These are phyloP conservation scores for Brenthis ino DNA, from an alignment of 2,888 invertebrate genomes.

Conservation along the genomic window DNA sequence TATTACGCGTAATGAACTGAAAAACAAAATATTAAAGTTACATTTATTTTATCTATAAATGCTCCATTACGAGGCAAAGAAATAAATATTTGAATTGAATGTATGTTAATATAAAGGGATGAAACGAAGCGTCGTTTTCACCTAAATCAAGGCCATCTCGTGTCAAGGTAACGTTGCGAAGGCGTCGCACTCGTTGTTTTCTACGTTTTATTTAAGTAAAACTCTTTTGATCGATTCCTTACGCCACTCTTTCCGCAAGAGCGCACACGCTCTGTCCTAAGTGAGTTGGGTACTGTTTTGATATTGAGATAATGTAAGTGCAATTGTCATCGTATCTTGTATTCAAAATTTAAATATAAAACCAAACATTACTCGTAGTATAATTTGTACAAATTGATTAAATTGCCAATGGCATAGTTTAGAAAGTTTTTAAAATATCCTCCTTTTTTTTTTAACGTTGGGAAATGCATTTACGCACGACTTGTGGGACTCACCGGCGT, in stretches of 20 bases:
- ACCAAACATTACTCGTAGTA: neutral
- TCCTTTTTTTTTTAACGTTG: too few species aligned
- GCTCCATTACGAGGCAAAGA: neutral
- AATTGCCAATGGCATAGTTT: too few species aligned
- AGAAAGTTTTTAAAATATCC: too few species aligned
- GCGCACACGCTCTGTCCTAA: conserved; percentile 53
- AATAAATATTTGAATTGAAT: neutral
- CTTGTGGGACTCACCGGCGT: too few species aligned
- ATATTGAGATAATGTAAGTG: conserved; percentile 5
- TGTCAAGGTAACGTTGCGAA: conserved; percentile 77
- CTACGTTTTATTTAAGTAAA: conserved; percentile 64
- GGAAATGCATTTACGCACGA: too few species aligned
- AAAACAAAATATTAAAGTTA: neutral
- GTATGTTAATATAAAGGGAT: conserved; percentile 22
- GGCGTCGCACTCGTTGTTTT: conserved; percentile 70
- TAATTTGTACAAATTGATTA: too few species aligned
- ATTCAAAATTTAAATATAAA: conserved; percentile 15
- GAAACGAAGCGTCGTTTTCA: conserved; percentile 58
- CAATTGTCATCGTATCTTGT: conserved; percentile 15
- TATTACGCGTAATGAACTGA: too few species aligned
- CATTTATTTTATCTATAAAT: neutral
- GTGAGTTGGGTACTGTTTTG: conserved; percentile 21
- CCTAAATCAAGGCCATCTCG: conserved; percentile 71
- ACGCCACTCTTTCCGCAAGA: conserved; percentile 70
- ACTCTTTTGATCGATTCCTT: conserved; percentile 69